Evolutionary conservation across 2,888 invertebrate species (phyloP).

Genomic region (Coleophora deauratella): DNA sequence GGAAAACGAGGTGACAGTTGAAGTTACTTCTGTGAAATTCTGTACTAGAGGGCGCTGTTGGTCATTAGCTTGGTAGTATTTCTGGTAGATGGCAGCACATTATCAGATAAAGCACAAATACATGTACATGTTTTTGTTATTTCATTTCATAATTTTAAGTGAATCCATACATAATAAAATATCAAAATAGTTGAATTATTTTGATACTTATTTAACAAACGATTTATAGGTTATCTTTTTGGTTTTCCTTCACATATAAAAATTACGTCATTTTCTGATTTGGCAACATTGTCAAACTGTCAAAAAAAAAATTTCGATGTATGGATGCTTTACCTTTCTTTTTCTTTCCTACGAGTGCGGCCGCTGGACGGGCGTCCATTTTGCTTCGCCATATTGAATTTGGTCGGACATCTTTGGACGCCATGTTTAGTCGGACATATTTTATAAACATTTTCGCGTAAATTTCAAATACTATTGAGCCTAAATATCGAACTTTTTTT

Average conservation of each 20-base stretch:
- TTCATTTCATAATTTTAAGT: no score
- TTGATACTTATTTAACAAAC: no score
- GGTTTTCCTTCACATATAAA: background rate
- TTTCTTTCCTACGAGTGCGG: slow-evolving; percentile 29
- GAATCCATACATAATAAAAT: no score
- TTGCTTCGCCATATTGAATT: slow-evolving; percentile 75
- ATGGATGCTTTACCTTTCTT: slow-evolving; percentile 37
- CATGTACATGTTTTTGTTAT: background rate
- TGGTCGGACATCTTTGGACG: slow-evolving; percentile 79
- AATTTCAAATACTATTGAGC: slow-evolving; percentile 73
- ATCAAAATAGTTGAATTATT: no score
- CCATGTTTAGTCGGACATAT: slow-evolving; percentile 85
- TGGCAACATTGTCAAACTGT: slow-evolving; percentile 32
- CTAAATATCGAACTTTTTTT: slow-evolving; percentile 68
- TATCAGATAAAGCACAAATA: background rate
- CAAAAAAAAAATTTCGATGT: slow-evolving; percentile 14
- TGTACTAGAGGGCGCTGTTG: slow-evolving; percentile 33
- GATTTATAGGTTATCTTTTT: no score
- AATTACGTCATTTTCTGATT: background rate
- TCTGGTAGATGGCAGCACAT: slow-evolving; percentile 27
- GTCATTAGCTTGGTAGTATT: slow-evolving; percentile 21
- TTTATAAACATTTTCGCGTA: slow-evolving; percentile 80
- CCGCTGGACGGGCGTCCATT: slow-evolving; percentile 65
- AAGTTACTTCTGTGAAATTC: slow-evolving; percentile 14
- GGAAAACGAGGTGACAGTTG: slow-evolving; percentile 30